Conservation (phyloP, 2,888 invertebrate species). For the Orthosia incerta region DNA sequence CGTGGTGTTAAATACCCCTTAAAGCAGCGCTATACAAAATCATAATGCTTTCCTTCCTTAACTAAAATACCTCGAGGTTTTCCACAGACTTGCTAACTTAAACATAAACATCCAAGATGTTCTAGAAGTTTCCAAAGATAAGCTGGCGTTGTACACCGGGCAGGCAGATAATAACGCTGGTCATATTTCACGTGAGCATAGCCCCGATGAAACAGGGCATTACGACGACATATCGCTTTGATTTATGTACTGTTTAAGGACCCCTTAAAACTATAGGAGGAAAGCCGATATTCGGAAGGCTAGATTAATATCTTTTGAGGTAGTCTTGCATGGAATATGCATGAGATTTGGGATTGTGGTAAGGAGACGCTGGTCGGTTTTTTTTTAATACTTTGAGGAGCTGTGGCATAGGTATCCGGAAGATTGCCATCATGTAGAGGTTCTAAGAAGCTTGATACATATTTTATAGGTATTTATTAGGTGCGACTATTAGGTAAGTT, state of each 20-base stretch:
- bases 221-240: conserved; percentile 87
- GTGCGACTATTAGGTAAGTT: too few relatives aligned
- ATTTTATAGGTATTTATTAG: background rate
- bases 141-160: conserved; percentile 51
- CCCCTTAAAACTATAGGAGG: conserved; percentile 86
- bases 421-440: background rate
- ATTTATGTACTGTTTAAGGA: conserved; percentile 88
- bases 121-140: conserved; percentile 61
- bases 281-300: conserved; percentile 75
- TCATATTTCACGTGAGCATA: conserved; percentile 85
- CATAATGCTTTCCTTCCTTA: conserved; percentile 29
- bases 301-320: conserved; percentile 34
- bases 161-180: conserved; percentile 82
- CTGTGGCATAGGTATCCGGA: background rate
- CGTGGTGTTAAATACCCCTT: background rate
- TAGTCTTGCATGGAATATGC: conserved; percentile 28
- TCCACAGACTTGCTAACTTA: conserved; percentile 46
- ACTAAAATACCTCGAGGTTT: conserved; percentile 25
- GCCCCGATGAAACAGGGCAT: conserved; percentile 87
- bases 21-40: conserved; percentile 29
- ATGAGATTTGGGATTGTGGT: conserved; percentile 14
- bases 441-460: background rate
- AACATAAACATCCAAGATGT: conserved; percentile 61
- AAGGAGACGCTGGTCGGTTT: background rate
- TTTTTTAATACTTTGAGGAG: background rate